phyloP scores from a whole-genome alignment of 2,888 invertebrate species.

The Meiosimyza decipiens region DNA sequence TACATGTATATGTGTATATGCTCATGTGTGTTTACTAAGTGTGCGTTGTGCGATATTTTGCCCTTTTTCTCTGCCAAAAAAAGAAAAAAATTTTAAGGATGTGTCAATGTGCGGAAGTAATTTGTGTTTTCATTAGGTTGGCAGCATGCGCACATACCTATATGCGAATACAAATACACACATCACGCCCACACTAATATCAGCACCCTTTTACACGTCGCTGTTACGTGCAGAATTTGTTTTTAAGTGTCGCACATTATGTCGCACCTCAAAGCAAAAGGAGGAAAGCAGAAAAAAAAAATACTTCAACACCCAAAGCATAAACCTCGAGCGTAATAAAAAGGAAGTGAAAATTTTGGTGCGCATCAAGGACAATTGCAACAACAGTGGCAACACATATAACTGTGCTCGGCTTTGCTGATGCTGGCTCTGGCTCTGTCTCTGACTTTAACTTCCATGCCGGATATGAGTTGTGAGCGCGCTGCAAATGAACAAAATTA shows the following conservation, averaged over 20 bases:
- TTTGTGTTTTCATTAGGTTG: constrained; percentile 63
- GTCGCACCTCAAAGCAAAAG: constrained; percentile 19
- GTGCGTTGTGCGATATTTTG: background rate
- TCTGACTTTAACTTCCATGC: constrained; percentile 7
- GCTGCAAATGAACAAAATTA: constrained; percentile 61
- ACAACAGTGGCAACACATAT: background rate
- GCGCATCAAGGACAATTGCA: constrained; percentile 26
- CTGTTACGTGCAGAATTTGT: constrained; percentile 37
- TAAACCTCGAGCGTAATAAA: constrained; percentile 7
- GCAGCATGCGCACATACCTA: constrained; percentile 44
- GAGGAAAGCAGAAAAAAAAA: constrained; percentile 5
- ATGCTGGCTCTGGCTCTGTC: too few species aligned
- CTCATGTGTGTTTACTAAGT: background rate
- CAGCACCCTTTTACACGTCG: background rate
- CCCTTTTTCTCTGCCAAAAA: background rate
- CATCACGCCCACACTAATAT: constrained; percentile 6
- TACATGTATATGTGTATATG: background rate
- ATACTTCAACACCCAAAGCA: background rate
- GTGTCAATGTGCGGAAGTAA: constrained; percentile 64
- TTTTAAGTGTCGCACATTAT: constrained; percentile 39
- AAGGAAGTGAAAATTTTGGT: constrained; percentile 7
- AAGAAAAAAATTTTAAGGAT: constrained; percentile 44
- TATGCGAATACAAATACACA: background rate
- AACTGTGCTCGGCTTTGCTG: constrained; percentile 4
- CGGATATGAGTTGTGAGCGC: constrained; percentile 62